Base-by-base conservation (phyloP, 2,797 vertebrate species). In the Leucoraja ocellata region DNA sequence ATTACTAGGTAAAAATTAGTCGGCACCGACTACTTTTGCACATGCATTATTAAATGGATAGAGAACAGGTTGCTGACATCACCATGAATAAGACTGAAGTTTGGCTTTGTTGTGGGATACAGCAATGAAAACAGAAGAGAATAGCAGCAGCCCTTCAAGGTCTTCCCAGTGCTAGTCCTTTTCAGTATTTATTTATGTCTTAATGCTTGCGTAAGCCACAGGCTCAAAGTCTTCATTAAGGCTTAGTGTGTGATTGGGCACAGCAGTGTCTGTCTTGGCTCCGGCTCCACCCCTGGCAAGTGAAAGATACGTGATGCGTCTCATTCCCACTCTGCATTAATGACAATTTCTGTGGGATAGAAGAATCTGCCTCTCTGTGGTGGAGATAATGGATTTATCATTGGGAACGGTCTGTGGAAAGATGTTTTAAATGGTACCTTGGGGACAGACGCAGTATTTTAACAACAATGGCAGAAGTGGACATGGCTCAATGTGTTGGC, bases 401-500 rank as follows among this genome's bases (percentile, higher is more conserved):
- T 39, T 71, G n/a, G 9, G 21, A 91, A 23, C 6, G 2, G 32
- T 71, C 61, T 68, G 36, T 39, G 16, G 65, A 71, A 71, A 91
- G 21, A 91, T 71, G 39, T 36, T 92, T 92, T 92, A 92, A 92
- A 92, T 92, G 90, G 46, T 92, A 54, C n/a, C 76, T 92, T 92
- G 71, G 36, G 23, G 25, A 76, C 71, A 54, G 71, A 39, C 71
- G 39, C 90, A 28, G 39, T 28, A 16, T 74, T 76, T 76, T 54
- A 36, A 68, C 4, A 46, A 54, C 4, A 14, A 25, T 23, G 13
- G 36, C 9, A 11, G 76, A 76, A 92, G 71, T 92, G 90, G 90
- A 92, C 90, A 97, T 97, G 97, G 96, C 95, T 95, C 96, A 95
- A 95, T 94, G 94, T 93, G 90, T 94, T 91, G 93, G 94, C 93